phyloP scores from a whole-genome alignment of 2,797 vertebrate genomes.

The Parauchenoglanis ngamensis region DNA sequence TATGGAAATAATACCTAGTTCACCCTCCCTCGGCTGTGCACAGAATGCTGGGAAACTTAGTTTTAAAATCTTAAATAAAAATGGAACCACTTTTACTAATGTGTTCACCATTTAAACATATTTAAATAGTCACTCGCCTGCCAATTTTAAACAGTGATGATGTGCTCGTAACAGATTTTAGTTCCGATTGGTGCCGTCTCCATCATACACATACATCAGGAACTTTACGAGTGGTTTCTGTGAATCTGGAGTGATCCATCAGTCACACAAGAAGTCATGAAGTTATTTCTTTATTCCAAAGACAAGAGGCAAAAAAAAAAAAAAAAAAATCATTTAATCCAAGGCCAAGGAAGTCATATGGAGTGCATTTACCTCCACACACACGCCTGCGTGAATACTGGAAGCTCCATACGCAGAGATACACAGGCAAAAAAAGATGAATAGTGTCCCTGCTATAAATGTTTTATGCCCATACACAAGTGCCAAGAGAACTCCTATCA shows the following conservation, averaged over 20 bases:
- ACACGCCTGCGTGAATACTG: conserved; percentile 7
- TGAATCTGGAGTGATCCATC: conserved; percentile 9
- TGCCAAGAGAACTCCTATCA: conserved; percentile 3
- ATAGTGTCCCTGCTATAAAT: conserved; percentile 4
- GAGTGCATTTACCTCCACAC: conserved; percentile 16
- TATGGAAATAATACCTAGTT: not conserved
- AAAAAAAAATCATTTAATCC: not conserved
- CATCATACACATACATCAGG: not conserved
- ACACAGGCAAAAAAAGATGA: conserved; percentile 6
- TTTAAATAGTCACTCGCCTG: not conserved
- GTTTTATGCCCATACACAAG: not conserved
- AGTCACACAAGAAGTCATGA: not conserved
- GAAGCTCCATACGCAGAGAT: not conserved
- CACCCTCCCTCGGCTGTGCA: no score
- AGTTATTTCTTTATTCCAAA: not conserved
- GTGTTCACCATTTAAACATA: no score
- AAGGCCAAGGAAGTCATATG: conserved; percentile 22
- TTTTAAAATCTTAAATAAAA: not conserved
- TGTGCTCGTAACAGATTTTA: not conserved
- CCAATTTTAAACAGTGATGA: not conserved
- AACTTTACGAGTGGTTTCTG: conserved; percentile 27
- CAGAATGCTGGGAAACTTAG: no score
- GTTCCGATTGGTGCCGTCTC: not conserved
- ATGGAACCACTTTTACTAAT: no score
- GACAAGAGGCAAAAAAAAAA: conserved; percentile 21